phyloP scores from a whole-genome alignment of 1,140 invertebrate genomes.

The Pantala flavescens region DNA sequence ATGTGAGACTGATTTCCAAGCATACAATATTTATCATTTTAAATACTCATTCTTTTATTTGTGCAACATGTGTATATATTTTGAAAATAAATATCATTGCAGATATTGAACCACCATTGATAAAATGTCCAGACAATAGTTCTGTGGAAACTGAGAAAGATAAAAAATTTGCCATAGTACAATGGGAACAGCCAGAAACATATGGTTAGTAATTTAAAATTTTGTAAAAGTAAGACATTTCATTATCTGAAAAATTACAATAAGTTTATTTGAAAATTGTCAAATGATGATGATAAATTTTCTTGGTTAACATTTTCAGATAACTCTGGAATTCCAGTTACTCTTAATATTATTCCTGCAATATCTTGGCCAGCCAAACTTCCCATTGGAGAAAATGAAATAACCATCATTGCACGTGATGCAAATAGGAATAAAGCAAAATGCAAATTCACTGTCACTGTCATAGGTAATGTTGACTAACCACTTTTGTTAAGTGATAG shows the following conservation, averaged over 20 bases:
- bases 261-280: too few relatives aligned
- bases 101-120: slow-evolving; percentile 24
- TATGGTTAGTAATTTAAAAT: slow-evolving; percentile 30
- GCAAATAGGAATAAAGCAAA: slow-evolving; percentile 40
- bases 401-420: slow-evolving; percentile 44
- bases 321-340: slow-evolving; percentile 37
- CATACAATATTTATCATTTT: too few relatives aligned
- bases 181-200: slow-evolving; percentile 33
- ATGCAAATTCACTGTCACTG: slow-evolving; percentile 41
- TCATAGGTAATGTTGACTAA: slow-evolving; percentile 34
- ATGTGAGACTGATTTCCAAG: too few relatives aligned
- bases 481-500: neutral
- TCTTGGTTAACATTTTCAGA: slow-evolving; percentile 29
- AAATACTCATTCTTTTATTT: too few relatives aligned
- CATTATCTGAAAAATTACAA: too few relatives aligned
- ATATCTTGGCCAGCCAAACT: slow-evolving; percentile 34
- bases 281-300: too few relatives aligned
- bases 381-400: slow-evolving; percentile 34
- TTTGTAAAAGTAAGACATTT: too few relatives aligned
- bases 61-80: too few relatives aligned
- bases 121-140: slow-evolving; percentile 26
- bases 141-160: slow-evolving; percentile 30
- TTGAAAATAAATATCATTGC: too few relatives aligned
- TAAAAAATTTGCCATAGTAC: slow-evolving; percentile 34
- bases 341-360: slow-evolving; percentile 41